phyloP scores from a whole-genome alignment of 2,888 invertebrate species.

The Xestia sexstrigata region DNA sequence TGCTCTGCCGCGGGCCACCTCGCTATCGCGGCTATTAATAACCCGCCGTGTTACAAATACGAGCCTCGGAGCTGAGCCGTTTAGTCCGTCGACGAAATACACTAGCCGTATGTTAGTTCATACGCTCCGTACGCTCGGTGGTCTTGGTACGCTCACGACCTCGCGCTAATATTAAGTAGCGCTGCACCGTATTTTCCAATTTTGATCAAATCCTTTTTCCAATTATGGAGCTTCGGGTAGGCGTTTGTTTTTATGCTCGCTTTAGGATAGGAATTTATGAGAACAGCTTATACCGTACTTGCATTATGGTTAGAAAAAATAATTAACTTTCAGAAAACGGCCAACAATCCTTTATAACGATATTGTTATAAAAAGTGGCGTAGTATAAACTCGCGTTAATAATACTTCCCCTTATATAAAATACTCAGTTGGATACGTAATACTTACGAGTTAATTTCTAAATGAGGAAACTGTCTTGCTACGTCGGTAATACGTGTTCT shows the following conservation, averaged over 20 bases:
- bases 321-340: conserved; percentile 15
- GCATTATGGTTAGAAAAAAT: conserved; percentile 21
- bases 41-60: conserved; percentile 86
- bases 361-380: conserved; percentile 25
- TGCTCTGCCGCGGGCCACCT: conserved; percentile 85
- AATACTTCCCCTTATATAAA: conserved; percentile 44
- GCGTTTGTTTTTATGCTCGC: conserved; percentile 69
- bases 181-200: conserved; percentile 72
- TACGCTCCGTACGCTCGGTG: conserved; percentile 58
- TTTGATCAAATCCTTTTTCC: conserved; percentile 75
- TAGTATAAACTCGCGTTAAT: conserved; percentile 35
- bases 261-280: conserved; percentile 54
- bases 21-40: conserved; percentile 89
- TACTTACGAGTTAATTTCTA: conserved; percentile 70
- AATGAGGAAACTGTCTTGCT: conserved; percentile 74
- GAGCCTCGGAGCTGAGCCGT: conserved; percentile 81
- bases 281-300: conserved; percentile 25
- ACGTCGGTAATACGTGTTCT: conserved; percentile 71
- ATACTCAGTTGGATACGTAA: conserved; percentile 53
- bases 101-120: conserved; percentile 82
- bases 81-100: conserved; percentile 84
- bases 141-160: conserved; percentile 66
- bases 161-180: conserved; percentile 71
- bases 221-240: conserved; percentile 68
- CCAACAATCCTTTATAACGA: conserved; percentile 6